Conservation (phyloP, 2,888 invertebrate species). For the Tortrix viridana region DNA sequence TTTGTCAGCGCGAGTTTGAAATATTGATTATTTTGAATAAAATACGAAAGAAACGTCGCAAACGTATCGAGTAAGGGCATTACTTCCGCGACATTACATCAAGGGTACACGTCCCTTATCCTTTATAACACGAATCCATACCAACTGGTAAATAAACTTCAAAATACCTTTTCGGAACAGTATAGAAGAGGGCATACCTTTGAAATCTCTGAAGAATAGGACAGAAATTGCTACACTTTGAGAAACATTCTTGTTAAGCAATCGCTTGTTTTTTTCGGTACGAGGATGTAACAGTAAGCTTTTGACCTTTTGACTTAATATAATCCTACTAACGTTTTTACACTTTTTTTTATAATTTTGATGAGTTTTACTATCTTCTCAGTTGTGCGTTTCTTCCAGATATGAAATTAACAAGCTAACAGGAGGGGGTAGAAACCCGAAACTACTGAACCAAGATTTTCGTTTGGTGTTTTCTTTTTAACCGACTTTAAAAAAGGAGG, state of each 20-base stretch:
- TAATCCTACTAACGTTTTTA: too few species aligned
- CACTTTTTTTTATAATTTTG: too few species aligned
- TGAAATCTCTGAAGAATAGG: not conserved
- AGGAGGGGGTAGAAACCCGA: too few species aligned
- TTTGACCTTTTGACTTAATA: too few species aligned
- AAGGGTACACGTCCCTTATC: conserved; percentile 46
- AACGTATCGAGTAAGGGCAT: conserved; percentile 42
- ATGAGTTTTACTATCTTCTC: too few species aligned
- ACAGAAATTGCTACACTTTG: not conserved
- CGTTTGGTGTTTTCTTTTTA: too few species aligned
- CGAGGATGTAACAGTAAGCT: too few species aligned
- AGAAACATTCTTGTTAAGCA: not conserved
- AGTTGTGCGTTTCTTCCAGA: too few species aligned
- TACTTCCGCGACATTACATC: conserved; percentile 52
- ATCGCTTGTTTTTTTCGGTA: not conserved
- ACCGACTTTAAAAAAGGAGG: too few species aligned
- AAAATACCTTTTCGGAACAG: conserved; percentile 7
- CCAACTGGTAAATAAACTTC: conserved; percentile 26
- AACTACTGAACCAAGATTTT: too few species aligned
- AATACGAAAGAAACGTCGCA: conserved; percentile 31
- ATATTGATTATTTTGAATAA: conserved; percentile 31
- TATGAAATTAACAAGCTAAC: too few species aligned
- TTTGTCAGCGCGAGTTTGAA: not conserved
- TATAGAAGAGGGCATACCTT: not conserved
- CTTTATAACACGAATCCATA: conserved; percentile 45